phyloP scores from a whole-genome alignment of 37 sponge, comb jelly and placozoan genomes.

The Cliona cf. orientalis region DNA sequence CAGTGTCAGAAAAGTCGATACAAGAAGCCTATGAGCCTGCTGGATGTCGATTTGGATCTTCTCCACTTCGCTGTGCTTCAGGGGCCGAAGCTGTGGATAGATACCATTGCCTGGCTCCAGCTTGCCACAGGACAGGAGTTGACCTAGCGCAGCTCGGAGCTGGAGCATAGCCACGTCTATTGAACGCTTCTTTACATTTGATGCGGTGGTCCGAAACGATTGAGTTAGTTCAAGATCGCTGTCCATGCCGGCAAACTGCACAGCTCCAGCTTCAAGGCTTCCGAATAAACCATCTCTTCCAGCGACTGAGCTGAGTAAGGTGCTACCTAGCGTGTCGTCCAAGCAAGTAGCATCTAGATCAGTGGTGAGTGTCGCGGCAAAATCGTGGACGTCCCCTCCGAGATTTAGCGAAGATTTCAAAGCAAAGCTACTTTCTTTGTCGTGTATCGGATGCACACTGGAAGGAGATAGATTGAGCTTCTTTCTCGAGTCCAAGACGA shows the following conservation, averaged over 20 bases:
- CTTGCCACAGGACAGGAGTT: constrained; percentile 22
- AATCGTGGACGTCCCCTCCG: neutral
- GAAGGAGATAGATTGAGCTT: neutral
- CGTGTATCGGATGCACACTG: neutral
- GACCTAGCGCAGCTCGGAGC: constrained; percentile 35
- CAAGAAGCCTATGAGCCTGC: neutral
- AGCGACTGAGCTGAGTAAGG: neutral
- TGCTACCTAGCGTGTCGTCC: neutral
- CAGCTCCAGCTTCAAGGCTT: constrained; percentile 6
- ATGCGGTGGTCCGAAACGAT: neutral
- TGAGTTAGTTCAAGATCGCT: constrained; percentile 5
- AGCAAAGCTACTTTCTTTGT: neutral
- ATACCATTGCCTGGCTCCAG: constrained; percentile 31
- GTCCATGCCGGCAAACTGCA: constrained; percentile 18
- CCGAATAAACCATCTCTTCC: neutral
- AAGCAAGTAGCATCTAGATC: no score
- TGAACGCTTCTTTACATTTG: neutral
- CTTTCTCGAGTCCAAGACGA: neutral
- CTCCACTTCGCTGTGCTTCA: neutral
- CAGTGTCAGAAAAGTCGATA: neutral
- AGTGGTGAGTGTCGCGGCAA: neutral
- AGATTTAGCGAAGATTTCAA: neutral
- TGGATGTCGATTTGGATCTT: neutral
- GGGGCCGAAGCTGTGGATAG: neutral
- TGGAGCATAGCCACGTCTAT: constrained; percentile 3